These are phyloP conservation scores for Sebastes umbrosus DNA, from an alignment of 2,797 vertebrate species.

Conservation along the genomic window DNA sequence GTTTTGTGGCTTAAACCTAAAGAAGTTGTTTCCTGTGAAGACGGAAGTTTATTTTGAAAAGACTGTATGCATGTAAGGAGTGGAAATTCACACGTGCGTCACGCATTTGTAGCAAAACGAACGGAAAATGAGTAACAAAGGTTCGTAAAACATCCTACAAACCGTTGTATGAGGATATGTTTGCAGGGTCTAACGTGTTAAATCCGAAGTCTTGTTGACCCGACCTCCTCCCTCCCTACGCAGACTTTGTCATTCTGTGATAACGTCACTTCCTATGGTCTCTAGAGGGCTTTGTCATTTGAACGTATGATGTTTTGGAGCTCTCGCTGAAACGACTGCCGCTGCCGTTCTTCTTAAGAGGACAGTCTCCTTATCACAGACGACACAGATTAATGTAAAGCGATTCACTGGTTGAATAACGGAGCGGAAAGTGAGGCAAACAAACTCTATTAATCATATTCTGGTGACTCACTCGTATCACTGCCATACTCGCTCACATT, in stretches of 20 bases:
- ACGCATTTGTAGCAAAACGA: too few relatives aligned
- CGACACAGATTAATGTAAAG: background rate
- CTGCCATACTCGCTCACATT: conserved; percentile 20
- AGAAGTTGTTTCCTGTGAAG: too few relatives aligned
- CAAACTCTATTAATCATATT: conserved; percentile 34
- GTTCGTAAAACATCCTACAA: too few relatives aligned
- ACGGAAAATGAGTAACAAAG: too few relatives aligned
- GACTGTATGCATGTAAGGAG: too few relatives aligned
- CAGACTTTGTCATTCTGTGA: background rate
- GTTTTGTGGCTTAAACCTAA: too few relatives aligned
- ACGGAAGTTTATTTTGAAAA: too few relatives aligned
- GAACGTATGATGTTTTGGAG: background rate
- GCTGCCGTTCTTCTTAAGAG: background rate
- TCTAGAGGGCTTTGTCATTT: background rate
- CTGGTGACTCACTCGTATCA: conserved; percentile 46
- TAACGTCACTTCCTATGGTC: background rate
- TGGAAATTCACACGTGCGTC: too few relatives aligned
- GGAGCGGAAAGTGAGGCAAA: background rate
- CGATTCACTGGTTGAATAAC: conserved; percentile 9
- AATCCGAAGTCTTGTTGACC: background rate
- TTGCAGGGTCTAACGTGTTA: background rate
- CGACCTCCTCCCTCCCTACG: background rate
- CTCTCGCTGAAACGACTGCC: background rate
- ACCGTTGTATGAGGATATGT: too few relatives aligned
- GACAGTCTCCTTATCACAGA: background rate